Evolutionary conservation across 2,113 vertebrate species (phyloP).

Genomic region (Myiopsitta monachus): DNA sequence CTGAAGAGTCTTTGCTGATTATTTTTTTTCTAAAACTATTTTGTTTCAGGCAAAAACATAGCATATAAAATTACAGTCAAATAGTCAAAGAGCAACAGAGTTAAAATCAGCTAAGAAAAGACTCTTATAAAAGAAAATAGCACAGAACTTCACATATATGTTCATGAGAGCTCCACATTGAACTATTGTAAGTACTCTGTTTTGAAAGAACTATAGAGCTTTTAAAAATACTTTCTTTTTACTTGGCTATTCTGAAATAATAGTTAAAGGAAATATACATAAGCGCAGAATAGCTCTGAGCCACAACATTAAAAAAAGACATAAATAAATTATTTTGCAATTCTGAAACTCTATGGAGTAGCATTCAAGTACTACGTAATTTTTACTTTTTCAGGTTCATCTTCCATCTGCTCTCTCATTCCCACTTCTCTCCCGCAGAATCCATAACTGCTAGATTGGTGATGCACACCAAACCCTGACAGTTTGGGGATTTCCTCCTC

Average conservation of each 20-base stretch:
- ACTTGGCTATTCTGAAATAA: not conserved
- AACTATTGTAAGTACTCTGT: not conserved
- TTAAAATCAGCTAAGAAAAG: not conserved
- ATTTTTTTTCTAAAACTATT: not conserved
- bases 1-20: not conserved
- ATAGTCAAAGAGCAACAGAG: not conserved
- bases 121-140: not conserved
- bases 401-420: not conserved
- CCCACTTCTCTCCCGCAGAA: not conserved
- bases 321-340: not conserved
- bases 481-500: not conserved
- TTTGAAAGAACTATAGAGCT: not conserved
- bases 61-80: not conserved
- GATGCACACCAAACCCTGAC: not conserved
- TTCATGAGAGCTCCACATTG: not conserved
- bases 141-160: not conserved
- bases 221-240: not conserved
- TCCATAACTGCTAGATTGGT: not conserved
- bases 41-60: not conserved
- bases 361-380: not conserved
- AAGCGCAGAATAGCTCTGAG: not conserved
- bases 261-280: not conserved
- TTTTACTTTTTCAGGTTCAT: not conserved
- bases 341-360: not conserved
- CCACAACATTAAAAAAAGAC: not conserved